Evolutionary conservation across 2,113 vertebrate species (phyloP).

Genomic region (Galeopterus variegatus): DNA sequence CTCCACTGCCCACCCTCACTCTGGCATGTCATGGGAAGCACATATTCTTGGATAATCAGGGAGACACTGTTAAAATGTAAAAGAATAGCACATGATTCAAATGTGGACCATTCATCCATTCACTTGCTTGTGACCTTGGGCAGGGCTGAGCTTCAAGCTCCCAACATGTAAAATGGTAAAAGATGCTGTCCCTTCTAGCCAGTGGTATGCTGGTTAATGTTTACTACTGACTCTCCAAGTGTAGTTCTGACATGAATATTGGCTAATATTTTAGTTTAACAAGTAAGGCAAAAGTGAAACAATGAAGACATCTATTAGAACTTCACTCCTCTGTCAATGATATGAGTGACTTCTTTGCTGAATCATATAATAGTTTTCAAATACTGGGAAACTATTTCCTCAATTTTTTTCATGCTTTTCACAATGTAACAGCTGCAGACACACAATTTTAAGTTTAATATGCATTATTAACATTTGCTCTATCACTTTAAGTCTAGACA

Average conservation of each 20-base stretch:
- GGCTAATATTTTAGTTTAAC: slow-evolving; percentile 58
- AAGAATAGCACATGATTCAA: slow-evolving; percentile 19
- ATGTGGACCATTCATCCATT: background rate
- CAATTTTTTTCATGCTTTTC: slow-evolving; percentile 12
- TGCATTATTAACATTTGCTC: slow-evolving; percentile 58
- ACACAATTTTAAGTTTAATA: slow-evolving; percentile 53
- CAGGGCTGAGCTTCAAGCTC: background rate
- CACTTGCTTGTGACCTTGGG: slow-evolving; percentile 20
- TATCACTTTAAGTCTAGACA: background rate
- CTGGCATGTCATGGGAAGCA: slow-evolving; percentile 35
- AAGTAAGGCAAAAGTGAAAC: slow-evolving; percentile 37
- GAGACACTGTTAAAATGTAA: slow-evolving; percentile 21
- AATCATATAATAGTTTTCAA: slow-evolving; percentile 46
- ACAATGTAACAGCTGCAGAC: background rate
- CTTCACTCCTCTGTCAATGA: slow-evolving; percentile 20
- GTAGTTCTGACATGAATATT: background rate
- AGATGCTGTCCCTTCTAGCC: background rate
- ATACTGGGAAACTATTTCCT: slow-evolving; percentile 33
- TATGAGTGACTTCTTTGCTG: slow-evolving; percentile 4
- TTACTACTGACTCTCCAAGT: background rate
- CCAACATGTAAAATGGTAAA: slow-evolving; percentile 15
- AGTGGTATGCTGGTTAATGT: slow-evolving; percentile 10
- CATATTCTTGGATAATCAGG: slow-evolving; percentile 40
- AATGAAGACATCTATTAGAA: slow-evolving; percentile 4
- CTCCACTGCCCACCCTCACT: slow-evolving; percentile 20